Base-by-base conservation (phyloP, 2,113 vertebrate species). In the Corythoichthys intestinalis region DNA sequence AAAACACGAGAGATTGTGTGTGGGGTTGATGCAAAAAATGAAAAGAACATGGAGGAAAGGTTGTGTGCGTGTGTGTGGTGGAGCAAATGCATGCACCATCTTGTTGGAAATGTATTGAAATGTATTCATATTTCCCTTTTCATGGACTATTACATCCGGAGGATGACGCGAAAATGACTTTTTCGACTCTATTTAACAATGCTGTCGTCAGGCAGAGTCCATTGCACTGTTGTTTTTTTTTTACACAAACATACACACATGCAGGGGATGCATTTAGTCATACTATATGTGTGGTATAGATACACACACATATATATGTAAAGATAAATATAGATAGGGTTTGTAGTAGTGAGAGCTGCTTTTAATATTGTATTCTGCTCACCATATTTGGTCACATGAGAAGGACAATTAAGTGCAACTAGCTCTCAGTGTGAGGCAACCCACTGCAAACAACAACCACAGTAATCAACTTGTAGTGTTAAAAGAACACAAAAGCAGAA, bases 151-250 rank as follows among this genome's bases (percentile, higher is more conserved):
- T 92, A 93, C 64, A 83, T 93, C 89, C 92, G 73, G 81, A 90
- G 93, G 91, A 79, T 83, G 88, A 91, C 20, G 44, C 41, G 85
- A 85, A 94, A 93, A 94, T 93, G 90, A 91, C 92, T 93, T 89
- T 94, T 89, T 94, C 91, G 91, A 93, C 86, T 91, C 91, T 94
- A 92, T 94, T 93, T 93, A 92, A 93, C 91, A 89, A 58, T 58
- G 34, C 86, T 81, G 88, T 85, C 66, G 66, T 84, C 89, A 38
- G 56, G 56, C 28, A 57, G 34, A 57, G 34, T 39, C 34, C 28
- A 41, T 66, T 66, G 58, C 78, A 77, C 67, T 72, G 52, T 52
- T 62, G 1, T 7, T 15, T 15, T 15, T 14, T 4, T 6, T 6
- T 2, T 34, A 57, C 54, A 35, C 28, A n/a, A 10, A 11, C 34